Percentiles rank a stretch among this genome's conserved stretches.
Conservation (phyloP, 1,140 invertebrate species). For the Cotesia chilonis region DNA sequence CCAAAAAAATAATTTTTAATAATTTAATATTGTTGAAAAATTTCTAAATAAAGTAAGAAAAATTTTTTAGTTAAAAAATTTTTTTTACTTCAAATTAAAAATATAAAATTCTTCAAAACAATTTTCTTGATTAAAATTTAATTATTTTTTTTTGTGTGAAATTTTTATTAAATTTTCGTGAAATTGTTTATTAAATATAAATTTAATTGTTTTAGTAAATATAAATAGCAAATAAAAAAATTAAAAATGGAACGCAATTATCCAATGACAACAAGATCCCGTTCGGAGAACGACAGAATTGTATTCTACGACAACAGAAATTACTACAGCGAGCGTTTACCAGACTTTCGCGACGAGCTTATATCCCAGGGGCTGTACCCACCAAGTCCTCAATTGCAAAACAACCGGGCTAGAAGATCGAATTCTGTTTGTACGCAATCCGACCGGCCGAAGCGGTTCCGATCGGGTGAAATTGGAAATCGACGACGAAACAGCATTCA, state of each 20-base stretch:
- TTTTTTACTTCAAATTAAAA: too few species aligned
- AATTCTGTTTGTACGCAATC: slow-evolving; percentile 48
- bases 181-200: neutral
- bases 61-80: too few species aligned
- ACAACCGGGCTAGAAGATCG: slow-evolving; percentile 38
- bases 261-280: slow-evolving; percentile 37
- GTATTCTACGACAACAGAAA: slow-evolving; percentile 54
- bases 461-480: slow-evolving; percentile 42
- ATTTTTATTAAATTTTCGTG: neutral
- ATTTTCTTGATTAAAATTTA: neutral
- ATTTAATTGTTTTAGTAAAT: too few species aligned
- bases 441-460: slow-evolving; percentile 43
- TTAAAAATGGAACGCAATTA: slow-evolving; percentile 37
- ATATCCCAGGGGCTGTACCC: slow-evolving; percentile 33
- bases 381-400: slow-evolving; percentile 18
- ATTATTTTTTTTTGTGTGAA: neutral
- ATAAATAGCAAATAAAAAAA: too few species aligned
- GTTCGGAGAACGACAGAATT: slow-evolving; percentile 47
- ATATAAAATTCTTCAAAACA: neutral
- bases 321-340: slow-evolving; percentile 12
- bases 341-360: slow-evolving; percentile 22
- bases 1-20: too few species aligned
- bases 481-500: slow-evolving; percentile 52
- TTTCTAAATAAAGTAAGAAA: too few species aligned
- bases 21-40: too few species aligned